Evolutionary conservation across 2,113 vertebrate genomes (phyloP).

Genomic region (Triplophysa tibetana): DNA sequence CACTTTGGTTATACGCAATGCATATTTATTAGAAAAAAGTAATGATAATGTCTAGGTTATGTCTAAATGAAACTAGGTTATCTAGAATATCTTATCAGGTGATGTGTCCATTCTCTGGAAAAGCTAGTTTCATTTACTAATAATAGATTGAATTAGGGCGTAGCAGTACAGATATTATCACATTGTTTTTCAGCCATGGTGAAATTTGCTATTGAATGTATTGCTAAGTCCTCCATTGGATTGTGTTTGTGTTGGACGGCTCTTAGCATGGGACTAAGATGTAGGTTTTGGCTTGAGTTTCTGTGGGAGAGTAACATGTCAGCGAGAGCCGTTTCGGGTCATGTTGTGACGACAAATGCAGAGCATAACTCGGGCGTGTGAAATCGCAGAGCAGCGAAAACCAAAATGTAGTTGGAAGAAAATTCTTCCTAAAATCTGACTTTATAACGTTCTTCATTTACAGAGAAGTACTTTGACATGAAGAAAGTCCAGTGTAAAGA

Average conservation of each 20-base stretch:
- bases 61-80: background rate
- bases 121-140: too few relatives aligned
- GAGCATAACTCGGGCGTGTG: slow-evolving; percentile 20
- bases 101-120: background rate
- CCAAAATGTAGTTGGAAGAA: background rate
- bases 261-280: background rate
- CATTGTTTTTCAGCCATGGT: too few relatives aligned
- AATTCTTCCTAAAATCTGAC: background rate
- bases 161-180: too few relatives aligned
- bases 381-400: background rate
- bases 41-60: background rate
- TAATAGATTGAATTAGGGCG: too few relatives aligned
- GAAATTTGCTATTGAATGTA: too few relatives aligned
- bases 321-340: slow-evolving; percentile 21
- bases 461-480: slow-evolving; percentile 98
- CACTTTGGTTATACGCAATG: background rate
- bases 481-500: slow-evolving; percentile 97
- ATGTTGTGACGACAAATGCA: slow-evolving; percentile 22
- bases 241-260: background rate
- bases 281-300: slow-evolving; percentile 16
- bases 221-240: too few relatives aligned
- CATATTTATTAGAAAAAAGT: background rate
- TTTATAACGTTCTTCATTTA: slow-evolving; percentile 43
- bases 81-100: background rate
- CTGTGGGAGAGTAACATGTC: slow-evolving; percentile 6